Evolutionary conservation across 1,140 invertebrate genomes (phyloP).

Genomic region (Lordiphosa collinella): DNA sequence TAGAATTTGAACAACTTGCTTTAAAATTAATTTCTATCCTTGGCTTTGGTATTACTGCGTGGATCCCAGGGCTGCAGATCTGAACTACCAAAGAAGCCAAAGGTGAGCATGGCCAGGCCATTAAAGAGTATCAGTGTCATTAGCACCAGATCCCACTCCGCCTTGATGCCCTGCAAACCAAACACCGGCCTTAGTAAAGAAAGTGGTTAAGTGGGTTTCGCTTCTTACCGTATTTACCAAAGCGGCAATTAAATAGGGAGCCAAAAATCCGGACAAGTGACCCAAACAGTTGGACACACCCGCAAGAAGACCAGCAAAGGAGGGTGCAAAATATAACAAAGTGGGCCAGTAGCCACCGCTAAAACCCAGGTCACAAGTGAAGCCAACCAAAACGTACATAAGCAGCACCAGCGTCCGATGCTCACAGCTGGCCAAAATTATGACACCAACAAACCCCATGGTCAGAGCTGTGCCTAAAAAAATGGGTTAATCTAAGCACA

Average conservation of each 20-base stretch:
- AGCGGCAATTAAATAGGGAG: slow-evolving; percentile 39
- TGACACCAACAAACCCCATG: slow-evolving; percentile 22
- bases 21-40: neutral
- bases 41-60: slow-evolving; percentile 3
- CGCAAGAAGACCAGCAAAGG: slow-evolving; percentile 62
- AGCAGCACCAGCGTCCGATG: slow-evolving; percentile 43
- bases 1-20: too few species aligned
- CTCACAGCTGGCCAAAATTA: slow-evolving; percentile 35
- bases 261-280: slow-evolving; percentile 59
- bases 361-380: slow-evolving; percentile 54
- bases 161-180: slow-evolving; percentile 51
- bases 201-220: too few species aligned
- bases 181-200: too few species aligned
- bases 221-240: slow-evolving; percentile 59
- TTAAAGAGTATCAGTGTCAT: slow-evolving; percentile 37
- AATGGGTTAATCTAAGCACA: neutral
- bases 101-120: slow-evolving; percentile 45
- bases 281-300: slow-evolving; percentile 59
- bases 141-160: slow-evolving; percentile 61
- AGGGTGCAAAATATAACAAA: slow-evolving; percentile 63
- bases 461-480: slow-evolving; percentile 37
- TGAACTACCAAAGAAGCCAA: slow-evolving; percentile 50
- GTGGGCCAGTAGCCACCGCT: slow-evolving; percentile 66
- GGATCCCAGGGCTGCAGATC: slow-evolving; percentile 59
- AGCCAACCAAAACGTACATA: slow-evolving; percentile 50